Conservation (phyloP, 2,888 invertebrate species). For the Meiosimyza decipiens region DNA sequence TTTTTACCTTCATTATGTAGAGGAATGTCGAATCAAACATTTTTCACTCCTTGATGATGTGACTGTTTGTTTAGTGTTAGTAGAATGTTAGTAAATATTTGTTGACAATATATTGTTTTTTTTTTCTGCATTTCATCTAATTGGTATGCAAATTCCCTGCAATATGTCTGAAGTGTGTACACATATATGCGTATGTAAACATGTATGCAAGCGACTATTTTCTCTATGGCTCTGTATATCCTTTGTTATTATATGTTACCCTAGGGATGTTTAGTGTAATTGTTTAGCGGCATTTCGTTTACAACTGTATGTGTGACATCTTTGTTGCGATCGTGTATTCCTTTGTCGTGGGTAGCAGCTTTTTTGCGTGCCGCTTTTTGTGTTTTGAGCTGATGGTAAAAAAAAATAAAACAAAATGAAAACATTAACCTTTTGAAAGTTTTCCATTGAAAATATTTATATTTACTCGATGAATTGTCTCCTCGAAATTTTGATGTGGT, state of each 20-base stretch:
- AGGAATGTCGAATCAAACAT: no score
- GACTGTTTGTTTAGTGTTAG: no score
- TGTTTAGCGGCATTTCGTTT: slow-evolving; percentile 63
- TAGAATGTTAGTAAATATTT: no score
- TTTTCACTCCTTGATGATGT: no score
- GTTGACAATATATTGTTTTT: no score
- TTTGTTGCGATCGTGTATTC: slow-evolving; percentile 62
- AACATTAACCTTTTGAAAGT: neutral
- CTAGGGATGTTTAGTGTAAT: slow-evolving; percentile 66
- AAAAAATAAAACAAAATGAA: slow-evolving; percentile 8
- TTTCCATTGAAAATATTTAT: slow-evolving; percentile 32
- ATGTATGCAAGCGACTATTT: neutral
- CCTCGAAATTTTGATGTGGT: slow-evolving; percentile 66
- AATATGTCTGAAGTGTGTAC: no score
- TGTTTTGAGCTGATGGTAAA: slow-evolving; percentile 60
- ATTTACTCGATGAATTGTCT: slow-evolving; percentile 66
- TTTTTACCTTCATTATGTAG: no score
- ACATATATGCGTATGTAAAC: neutral
- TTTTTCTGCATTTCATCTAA: no score
- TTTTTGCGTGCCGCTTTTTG: slow-evolving; percentile 66
- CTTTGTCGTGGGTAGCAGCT: slow-evolving; percentile 58
- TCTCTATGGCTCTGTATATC: neutral
- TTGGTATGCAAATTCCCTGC: no score
- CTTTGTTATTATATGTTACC: slow-evolving; percentile 44
- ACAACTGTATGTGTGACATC: slow-evolving; percentile 61